A percentile compares a stretch with the other conserved stretches of the same genome.
Evolutionary conservation across 2,113 vertebrate species (phyloP).

Genomic region (Hippocampus comes): DNA sequence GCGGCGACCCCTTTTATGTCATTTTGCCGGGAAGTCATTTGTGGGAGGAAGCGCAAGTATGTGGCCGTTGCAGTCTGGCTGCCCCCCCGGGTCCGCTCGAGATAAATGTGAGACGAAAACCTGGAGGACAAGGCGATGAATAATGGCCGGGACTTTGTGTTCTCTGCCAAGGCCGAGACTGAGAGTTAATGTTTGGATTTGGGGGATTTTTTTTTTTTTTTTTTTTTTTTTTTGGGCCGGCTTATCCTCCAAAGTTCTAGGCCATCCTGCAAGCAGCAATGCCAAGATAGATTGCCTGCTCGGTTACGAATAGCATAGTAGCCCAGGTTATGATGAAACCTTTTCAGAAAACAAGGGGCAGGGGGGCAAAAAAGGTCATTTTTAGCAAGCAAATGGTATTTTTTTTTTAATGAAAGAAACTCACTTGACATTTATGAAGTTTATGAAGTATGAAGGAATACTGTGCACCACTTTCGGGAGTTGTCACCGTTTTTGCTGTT

Average conservation of each 20-base stretch:
- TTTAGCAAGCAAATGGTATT: neutral
- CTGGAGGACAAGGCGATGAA: neutral
- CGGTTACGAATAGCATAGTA: neutral
- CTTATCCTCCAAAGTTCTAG: neutral
- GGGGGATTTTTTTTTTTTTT: neutral
- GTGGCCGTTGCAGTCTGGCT: constrained; percentile 15
- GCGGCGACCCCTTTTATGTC: constrained; percentile 10
- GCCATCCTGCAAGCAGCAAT: neutral
- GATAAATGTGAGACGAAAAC: constrained; percentile 12
- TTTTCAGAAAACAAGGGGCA: neutral
- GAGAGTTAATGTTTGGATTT: neutral
- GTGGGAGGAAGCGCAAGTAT: constrained; percentile 13
- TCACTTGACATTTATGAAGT: too few relatives aligned
- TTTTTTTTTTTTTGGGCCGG: neutral
- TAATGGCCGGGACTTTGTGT: neutral
- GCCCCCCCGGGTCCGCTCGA: constrained; percentile 12
- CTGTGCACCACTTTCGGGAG: too few relatives aligned
- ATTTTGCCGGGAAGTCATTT: constrained; percentile 25
- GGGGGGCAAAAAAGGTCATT: neutral
- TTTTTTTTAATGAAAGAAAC: too few relatives aligned
- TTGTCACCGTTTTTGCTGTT: neutral
- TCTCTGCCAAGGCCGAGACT: neutral
- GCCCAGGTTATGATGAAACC: neutral
- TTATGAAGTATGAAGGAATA: too few relatives aligned
- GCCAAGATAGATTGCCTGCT: neutral